Base-by-base conservation (phyloP, 2,113 vertebrate genomes). In the Regulus satrapa region DNA sequence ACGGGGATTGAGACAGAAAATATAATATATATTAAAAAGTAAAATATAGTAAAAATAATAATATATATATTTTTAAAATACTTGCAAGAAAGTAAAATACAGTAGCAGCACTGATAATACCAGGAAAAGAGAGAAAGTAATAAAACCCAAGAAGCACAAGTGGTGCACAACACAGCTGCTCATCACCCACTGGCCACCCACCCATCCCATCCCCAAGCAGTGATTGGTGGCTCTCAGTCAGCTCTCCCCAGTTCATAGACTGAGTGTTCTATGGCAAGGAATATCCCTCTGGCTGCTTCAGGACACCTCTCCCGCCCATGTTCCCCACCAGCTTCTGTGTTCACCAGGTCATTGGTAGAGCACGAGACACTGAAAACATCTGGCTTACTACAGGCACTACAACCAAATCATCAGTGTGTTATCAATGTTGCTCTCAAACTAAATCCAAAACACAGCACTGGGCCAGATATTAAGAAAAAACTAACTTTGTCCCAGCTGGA, bases 1-100 rank as follows among this genome's bases (percentile, higher is more conserved):
- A 2, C 1, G 1, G 6, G 23, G 10, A 56, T 14, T 64, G 18
- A 56, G 36, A 45, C n/a, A n/a, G n/a, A n/a, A n/a, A n/a, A n/a
- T n/a, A n/a, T n/a, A n/a, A n/a, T n/a, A n/a, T n/a, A n/a, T n/a
- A n/a, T n/a, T n/a, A n/a, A n/a, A n/a, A 58, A 66, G 45, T 43
- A 73, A 43, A 56, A 80, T n/a, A 23, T 2, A 51, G 23, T 14
- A 43, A 12, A 28, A 49, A 31, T 23, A 21, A 34, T 36, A 55
- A 41, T 2, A 49, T 7, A 15, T 18, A 54, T 29, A 34, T 7
- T 7, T 19, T 16, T 41, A 14, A 10, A 20, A 45, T 52, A 72
- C 3, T 31, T 31, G 16, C 51, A 51, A 49, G 19, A 31, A 56
- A 58, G 12, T 18, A 18, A 67, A 58, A 75, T 34, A 20, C 26